phyloP scores from a whole-genome alignment of 2,113 vertebrate genomes.

The Stercorarius parasiticus region DNA sequence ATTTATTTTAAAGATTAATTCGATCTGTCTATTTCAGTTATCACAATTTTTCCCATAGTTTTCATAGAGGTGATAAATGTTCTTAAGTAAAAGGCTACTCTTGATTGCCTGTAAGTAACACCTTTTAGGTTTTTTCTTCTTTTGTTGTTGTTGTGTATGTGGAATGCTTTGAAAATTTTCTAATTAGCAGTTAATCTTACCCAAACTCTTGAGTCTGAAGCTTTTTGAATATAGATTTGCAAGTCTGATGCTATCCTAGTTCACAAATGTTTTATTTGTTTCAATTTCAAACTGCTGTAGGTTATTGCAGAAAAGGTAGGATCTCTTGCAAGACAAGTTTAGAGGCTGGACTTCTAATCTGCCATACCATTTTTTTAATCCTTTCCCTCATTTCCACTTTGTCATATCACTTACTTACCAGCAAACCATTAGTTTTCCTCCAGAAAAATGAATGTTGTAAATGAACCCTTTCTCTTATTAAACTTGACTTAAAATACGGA shows the following conservation, averaged over 20 bases:
- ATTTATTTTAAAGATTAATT: not conserved
- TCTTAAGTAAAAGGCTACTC: not conserved
- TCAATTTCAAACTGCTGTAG: not conserved
- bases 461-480: fast-evolving
- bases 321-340: not conserved
- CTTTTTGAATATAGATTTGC: not conserved
- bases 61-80: not conserved
- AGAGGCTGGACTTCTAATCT: not conserved
- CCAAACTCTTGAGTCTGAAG: not conserved
- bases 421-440: not conserved
- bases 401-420: not conserved
- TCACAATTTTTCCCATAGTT: not conserved
- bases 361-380: not conserved
- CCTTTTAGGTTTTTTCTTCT: not conserved
- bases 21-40: not conserved
- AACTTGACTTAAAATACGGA: not conserved
- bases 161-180: not conserved
- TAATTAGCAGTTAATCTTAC: not conserved
- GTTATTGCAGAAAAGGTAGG: not conserved
- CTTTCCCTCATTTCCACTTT: not conserved
- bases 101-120: not conserved
- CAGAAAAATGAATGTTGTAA: not conserved
- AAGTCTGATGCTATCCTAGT: not conserved
- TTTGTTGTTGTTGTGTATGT: fast-evolving
- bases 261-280: not conserved